Base-by-base conservation (phyloP, 2,113 vertebrate genomes). In the Pogonocichla stellata region DNA sequence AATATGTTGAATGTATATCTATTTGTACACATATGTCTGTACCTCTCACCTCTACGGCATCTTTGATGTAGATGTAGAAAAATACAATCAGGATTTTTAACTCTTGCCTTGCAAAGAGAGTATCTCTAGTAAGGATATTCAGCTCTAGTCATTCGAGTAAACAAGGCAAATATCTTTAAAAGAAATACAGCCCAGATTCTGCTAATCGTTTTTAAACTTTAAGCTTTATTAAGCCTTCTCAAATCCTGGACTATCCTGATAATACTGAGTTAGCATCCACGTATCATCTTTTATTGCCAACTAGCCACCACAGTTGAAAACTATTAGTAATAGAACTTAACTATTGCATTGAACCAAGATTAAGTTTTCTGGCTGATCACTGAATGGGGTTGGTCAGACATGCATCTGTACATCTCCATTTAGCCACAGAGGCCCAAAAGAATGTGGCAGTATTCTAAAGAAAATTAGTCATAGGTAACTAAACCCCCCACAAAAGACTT, bases 381-480 rank as follows among this genome's bases (percentile, higher is more conserved):
- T 77, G 77, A 72, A 72, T 66, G 33, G 12, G 26, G 42, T 5
- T 87, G 86, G 48, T 18, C 43, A 54, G 73, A 93, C 85, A 78
- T 28, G 57, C 8, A 34, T 80, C 70, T 89, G 40, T 73, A 89
- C 80, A 86, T 91, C 92, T 97, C 67, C 83, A 87, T 96, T 95
- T 81, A 95, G 84, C 61, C 75, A 85, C 12, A 92, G 74, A 38
- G 64, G 29, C 62, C 66, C 61, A 75, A 70, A 91, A 87, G 67
- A 80, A 92, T 29, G 77, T 78, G 57, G 31, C 86, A 88, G 47
- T 86, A 65, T 67, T 90, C 90, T 95, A 96, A 96, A 97, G 72
- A 91, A 86, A 95, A 88, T 77, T 88, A 95, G 47, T 75, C 73
- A 95, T 74, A 57, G 79, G 86, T 93, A 83, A 96, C 92, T 90